These are phyloP conservation scores for Meiosimyza decipiens DNA, from an alignment of 2,888 invertebrate species.

Conservation along the genomic window DNA sequence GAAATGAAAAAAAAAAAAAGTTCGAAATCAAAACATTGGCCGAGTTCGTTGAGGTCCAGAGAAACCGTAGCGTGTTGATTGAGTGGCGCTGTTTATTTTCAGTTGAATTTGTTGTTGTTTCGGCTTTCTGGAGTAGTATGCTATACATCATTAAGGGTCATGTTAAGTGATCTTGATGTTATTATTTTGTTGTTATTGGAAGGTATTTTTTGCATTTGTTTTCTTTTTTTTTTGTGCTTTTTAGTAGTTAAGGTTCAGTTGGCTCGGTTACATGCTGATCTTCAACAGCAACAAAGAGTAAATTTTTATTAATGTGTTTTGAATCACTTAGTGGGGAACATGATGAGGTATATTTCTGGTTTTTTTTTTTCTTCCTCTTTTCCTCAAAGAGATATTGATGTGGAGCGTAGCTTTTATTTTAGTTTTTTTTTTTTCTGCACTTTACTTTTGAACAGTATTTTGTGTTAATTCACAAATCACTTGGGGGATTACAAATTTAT, in stretches of 20 bases:
- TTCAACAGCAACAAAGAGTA: conserved; percentile 17
- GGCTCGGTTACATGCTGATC: conserved; percentile 17
- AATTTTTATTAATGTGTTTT: conserved; percentile 27
- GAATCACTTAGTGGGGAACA: conserved; percentile 17
- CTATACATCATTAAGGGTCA: conserved; percentile 15
- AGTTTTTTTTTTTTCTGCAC: neutral
- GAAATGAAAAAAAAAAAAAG: neutral
- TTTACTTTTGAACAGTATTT: too few relatives aligned
- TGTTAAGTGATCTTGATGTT: conserved; percentile 10
- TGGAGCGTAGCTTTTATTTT: neutral
- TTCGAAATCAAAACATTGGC: neutral
- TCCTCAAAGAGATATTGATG: too few relatives aligned
- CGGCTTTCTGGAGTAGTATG: neutral
- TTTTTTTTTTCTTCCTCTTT: neutral
- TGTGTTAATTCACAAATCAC: too few relatives aligned
- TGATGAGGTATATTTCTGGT: neutral
- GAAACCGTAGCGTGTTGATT: conserved; percentile 5
- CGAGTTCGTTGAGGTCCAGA: conserved; percentile 7
- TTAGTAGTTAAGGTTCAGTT: conserved; percentile 4
- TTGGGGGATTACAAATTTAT: too few relatives aligned
- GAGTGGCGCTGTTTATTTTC: conserved; percentile 21
- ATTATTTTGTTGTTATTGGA: neutral
- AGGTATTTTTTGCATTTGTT: too few relatives aligned
- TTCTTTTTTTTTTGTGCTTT: too few relatives aligned
- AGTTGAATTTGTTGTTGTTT: conserved; percentile 1